Base-by-base conservation (phyloP, 2,888 invertebrate genomes). In the Netelia melanura region DNA sequence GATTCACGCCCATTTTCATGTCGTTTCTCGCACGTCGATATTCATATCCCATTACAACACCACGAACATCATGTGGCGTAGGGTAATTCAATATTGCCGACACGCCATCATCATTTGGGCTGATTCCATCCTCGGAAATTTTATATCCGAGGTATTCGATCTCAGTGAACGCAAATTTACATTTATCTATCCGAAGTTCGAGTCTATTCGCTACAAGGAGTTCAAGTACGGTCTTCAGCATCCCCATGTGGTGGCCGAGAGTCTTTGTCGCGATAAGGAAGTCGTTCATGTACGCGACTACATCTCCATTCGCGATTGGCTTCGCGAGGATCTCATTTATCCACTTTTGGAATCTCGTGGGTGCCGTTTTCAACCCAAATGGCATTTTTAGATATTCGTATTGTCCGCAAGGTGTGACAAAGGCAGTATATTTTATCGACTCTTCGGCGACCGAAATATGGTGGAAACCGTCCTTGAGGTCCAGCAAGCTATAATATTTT, bases 401-500 rank as follows among this genome's bases (percentile, higher is more conserved):
- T 14, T 85, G 76, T 0, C 79, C 81, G 6, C 77, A 44, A n/a
- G 83, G 86, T 0, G 86, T 83, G 6, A 83, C 75, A 61, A 83
- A 86, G 30, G 86, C 52, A 2, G 88, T 84, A 38, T 77, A 82
- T 52, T 82, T 84, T 3, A 86, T 61, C 0, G 83, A 85, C 3
- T 80, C 80, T 6, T 81, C 76, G 11, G 80, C 43, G 11, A 86
- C 74, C 10, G 8, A 14, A 9, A 83, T 23, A 44, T 83, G 85
- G 44, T 83, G 70, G 58, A 83, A 87, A 10, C 86, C 87, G 44
- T 84, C 86, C 58, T 81, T 87, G 10, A 86, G 76, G n/a, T 87
- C 81, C 2, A 84, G 65, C 6, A 70, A 11, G 10, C 71, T 84
- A 38, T 86, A 87, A 78, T 87, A 86, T 68, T 72, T 85, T 77